These are phyloP conservation scores for Sylvietta virens DNA, from an alignment of 2,113 vertebrate genomes.

Conservation along the genomic window DNA sequence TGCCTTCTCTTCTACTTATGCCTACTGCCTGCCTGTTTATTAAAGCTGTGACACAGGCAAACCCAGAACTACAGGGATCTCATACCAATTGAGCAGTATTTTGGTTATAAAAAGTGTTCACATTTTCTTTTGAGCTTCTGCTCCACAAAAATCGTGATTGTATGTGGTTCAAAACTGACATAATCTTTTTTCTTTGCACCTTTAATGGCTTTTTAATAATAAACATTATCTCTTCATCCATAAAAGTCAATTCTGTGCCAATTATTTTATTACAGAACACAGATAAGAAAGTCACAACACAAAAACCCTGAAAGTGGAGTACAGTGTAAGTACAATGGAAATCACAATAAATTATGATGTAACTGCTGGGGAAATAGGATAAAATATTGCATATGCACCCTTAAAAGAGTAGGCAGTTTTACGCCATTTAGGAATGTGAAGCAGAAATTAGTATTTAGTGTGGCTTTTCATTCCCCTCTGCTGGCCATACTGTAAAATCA, in stretches of 20 bases:
- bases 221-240: not conserved
- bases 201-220: not conserved
- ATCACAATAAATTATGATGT: not conserved
- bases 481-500: not conserved
- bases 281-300: not conserved
- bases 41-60: not conserved
- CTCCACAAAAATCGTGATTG: not conserved
- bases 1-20: not conserved
- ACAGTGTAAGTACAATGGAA: not conserved
- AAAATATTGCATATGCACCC: not conserved
- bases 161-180: not conserved
- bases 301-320: not conserved
- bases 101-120: not conserved
- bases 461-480: not conserved
- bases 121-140: not conserved
- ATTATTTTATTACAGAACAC: not conserved
- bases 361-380: not conserved
- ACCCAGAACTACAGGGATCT: not conserved
- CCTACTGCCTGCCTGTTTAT: not conserved
- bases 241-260: not conserved
- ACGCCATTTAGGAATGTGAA: no score
- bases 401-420: not conserved
- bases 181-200: not conserved
- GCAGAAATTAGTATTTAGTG: not conserved
- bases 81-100: not conserved